Base-by-base conservation (phyloP, 2,113 vertebrate species). In the Pelodiscus sinensis region DNA sequence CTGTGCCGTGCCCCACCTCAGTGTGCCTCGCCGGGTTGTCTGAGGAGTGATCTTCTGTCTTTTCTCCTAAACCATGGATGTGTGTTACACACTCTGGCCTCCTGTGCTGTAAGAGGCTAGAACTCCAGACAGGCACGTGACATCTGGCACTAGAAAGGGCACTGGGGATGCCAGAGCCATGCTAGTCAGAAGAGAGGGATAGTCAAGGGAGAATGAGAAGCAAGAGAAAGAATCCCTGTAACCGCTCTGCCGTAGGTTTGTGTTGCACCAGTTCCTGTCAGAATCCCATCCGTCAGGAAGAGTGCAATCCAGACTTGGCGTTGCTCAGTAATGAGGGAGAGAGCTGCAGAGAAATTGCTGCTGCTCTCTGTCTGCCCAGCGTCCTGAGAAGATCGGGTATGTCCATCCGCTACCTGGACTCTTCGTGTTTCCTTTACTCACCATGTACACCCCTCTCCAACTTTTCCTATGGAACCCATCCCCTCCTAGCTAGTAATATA, bases 211-310 rank as follows among this genome's bases (percentile, higher is more conserved):
- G 60, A 27, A 75, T 68, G 38, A n/a, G 62, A n/a, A n/a, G 50
- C 44, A 44, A 86, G 71, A 91, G 73, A 68, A 29, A 84, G 62
- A 81, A 75, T n/a, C 80, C 13, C n/a, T 52, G 55, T 81, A 81
- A 58, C 31, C 80, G 0, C 19, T 71, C 65, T n/a, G 84, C 90
- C 86, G 79, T 85, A 65, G 89, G 86, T 94, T 93, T 92, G 5
- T 8, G 5, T 58, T 95, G 93, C 51, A 51, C 96, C 95, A 82
- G 85, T 75, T 83, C 55, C 0, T 93, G 89, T 96, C 93, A 94
- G 93, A 86, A 4, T 71, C 57, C 84, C 79, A 93, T 92, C 96
- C 96, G 94, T 96, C 94, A 93, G 82, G 62, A 27, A 31, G 82
- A 90, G 94, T 5, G 86, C 88, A 87, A 93, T 93, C 79, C 94